Evolutionary conservation across 2,113 vertebrate genomes (phyloP).

Genomic region (Paramormyrops kingsleyae): DNA sequence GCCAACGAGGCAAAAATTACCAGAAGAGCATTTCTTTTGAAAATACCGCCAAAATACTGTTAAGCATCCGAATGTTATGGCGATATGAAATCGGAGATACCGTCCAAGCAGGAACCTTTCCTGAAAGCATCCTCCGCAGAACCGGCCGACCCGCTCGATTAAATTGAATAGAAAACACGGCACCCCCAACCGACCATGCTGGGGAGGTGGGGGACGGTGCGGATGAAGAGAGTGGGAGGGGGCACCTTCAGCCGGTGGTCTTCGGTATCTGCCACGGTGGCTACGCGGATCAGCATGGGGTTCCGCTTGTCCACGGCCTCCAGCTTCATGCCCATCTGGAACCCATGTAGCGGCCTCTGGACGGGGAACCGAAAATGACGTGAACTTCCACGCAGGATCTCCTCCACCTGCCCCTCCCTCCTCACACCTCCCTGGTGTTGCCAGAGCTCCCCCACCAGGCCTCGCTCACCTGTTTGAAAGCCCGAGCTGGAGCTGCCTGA

Average conservation of each 20-base stretch:
- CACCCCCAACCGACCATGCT: neutral
- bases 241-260: constrained; percentile 64
- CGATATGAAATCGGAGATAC: neutral
- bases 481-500: constrained; percentile 78
- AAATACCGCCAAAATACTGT: neutral
- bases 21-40: neutral
- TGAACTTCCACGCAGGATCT: neutral
- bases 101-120: neutral
- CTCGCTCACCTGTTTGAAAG: constrained; percentile 73
- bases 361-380: neutral
- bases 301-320: constrained; percentile 70
- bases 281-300: constrained; percentile 63
- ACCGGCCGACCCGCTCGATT: neutral
- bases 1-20: neutral
- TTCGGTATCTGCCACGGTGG: constrained; percentile 56
- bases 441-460: neutral
- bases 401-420: neutral
- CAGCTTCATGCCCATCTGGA: constrained; percentile 66
- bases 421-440: neutral
- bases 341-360: constrained; percentile 66
- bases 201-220: neutral
- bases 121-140: neutral
- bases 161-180: neutral
- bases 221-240: neutral
- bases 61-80: neutral